Base-by-base conservation (phyloP, 1,140 invertebrate genomes). In the Cecropterus lyciades region DNA sequence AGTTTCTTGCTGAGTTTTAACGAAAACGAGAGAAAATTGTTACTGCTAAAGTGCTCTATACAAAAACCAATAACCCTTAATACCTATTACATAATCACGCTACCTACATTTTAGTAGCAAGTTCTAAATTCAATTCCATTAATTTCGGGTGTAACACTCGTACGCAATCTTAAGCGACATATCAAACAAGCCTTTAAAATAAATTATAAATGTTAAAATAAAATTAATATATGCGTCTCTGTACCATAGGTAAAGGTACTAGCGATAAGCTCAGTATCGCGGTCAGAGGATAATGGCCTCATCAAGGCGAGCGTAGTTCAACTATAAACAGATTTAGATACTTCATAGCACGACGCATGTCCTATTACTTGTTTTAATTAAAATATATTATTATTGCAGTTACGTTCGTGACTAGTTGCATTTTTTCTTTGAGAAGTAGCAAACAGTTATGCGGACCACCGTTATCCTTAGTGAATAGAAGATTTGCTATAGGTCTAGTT, bases 201-300 rank as follows among this genome's bases (percentile, higher is more conserved):
- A 24, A 24, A 3, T 24, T 24, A 24, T 24, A 24, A 24, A 24
- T 24, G 20, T 24, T 24, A 24, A 3, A 33, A 33, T n/a, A 37
- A 53, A 37, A 11, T 30, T 57, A 46, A 24, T 45, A 24, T 48
- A 40, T 33, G 20, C 42, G 37, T 52, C 24, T 30, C 42, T 33
- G 42, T 55, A 52, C 42, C 6, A 13, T 40, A 57, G 62, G 69
- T 69, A 71, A 75, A 67, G 67, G 56, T 71, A 67, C 70, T 63
- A 43, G 68, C 67, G 80, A 85, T 85, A 85, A 87, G 75, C 70
- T 48, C 49, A 63, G 73, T 80, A 82, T 82, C 77, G 79, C 71
- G 75, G 75, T 73, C 75, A 72, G 78, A 76, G 84, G 83, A 84
- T 85, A 87, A 89, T 76, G 83, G 55, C 83, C 86, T 70, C 75